Evolutionary conservation across 2,113 vertebrate species (phyloP).

Genomic region (Dasyornis broadbenti): DNA sequence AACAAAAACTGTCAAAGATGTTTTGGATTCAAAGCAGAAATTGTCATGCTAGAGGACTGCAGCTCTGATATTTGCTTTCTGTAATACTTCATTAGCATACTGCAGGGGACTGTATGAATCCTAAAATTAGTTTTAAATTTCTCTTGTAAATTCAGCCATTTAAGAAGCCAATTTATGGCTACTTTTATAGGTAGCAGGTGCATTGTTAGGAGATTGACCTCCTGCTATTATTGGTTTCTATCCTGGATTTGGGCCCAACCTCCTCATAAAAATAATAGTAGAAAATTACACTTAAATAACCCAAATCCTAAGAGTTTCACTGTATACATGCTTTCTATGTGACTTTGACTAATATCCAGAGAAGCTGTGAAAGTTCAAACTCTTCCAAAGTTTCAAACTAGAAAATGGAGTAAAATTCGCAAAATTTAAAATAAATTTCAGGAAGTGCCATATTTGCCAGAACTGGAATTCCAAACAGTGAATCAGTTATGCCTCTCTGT

Average conservation of each 20-base stretch:
- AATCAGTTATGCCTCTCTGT: background rate
- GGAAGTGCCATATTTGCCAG: background rate
- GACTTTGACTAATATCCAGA: background rate
- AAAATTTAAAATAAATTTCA: background rate
- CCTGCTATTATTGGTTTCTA: background rate
- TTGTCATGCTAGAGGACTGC: background rate
- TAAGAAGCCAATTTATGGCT: background rate
- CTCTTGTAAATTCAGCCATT: background rate
- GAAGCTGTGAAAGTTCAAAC: background rate
- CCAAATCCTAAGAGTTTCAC: background rate
- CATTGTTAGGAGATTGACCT: background rate
- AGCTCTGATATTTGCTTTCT: background rate
- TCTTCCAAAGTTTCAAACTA: background rate
- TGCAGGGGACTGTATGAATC: background rate
- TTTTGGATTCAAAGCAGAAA: background rate
- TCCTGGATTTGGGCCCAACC: background rate
- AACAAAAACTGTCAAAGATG: background rate
- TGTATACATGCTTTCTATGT: background rate
- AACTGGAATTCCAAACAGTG: background rate
- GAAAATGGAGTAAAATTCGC: background rate
- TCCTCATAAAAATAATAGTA: background rate
- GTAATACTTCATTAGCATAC: background rate
- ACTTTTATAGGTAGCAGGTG: background rate
- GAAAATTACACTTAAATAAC: background rate
- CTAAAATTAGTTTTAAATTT: background rate